Conservation (phyloP, 2,113 vertebrate species). For the Misgurnus anguillicaudatus region DNA sequence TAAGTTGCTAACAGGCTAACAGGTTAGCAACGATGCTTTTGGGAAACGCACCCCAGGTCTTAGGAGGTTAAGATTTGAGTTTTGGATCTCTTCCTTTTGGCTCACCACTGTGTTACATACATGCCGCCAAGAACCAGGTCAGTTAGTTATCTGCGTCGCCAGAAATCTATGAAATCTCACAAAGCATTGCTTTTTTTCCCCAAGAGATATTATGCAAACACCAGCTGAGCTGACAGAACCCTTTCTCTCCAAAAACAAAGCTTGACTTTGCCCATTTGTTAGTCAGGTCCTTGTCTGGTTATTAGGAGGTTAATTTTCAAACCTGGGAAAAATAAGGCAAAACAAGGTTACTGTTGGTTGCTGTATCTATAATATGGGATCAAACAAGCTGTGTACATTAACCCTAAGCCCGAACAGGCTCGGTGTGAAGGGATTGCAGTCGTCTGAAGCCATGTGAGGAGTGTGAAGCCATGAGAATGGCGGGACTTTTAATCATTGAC, state of each 20-base stretch:
- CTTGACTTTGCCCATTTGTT: constrained; percentile 61
- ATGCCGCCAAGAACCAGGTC: neutral
- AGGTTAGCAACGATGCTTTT: too few relatives aligned
- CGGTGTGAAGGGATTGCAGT: constrained; percentile 29
- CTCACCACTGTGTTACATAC: neutral
- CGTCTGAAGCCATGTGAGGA: constrained; percentile 20
- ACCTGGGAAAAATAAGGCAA: constrained; percentile 37
- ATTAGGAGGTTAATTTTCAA: constrained; percentile 62
- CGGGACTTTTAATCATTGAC: constrained; percentile 62
- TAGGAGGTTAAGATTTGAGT: neutral
- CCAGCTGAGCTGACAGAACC: constrained; percentile 46
- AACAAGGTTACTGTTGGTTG: constrained; percentile 37
- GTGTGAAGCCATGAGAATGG: constrained; percentile 32
- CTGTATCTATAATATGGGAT: constrained; percentile 51
- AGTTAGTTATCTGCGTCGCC: neutral
- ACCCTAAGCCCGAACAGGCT: constrained; percentile 12
- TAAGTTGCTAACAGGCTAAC: too few relatives aligned
- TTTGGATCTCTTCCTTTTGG: neutral
- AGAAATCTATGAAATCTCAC: constrained; percentile 19
- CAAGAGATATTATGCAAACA: constrained; percentile 45
- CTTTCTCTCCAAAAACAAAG: constrained; percentile 50
- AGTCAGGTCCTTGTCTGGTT: constrained; percentile 51
- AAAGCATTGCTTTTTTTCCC: constrained; percentile 20
- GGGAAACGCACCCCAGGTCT: too few relatives aligned
- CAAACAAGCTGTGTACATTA: constrained; percentile 48